Evolutionary conservation across 2,113 vertebrate genomes (phyloP).

Genomic region (Coryphaenoides rupestris): DNA sequence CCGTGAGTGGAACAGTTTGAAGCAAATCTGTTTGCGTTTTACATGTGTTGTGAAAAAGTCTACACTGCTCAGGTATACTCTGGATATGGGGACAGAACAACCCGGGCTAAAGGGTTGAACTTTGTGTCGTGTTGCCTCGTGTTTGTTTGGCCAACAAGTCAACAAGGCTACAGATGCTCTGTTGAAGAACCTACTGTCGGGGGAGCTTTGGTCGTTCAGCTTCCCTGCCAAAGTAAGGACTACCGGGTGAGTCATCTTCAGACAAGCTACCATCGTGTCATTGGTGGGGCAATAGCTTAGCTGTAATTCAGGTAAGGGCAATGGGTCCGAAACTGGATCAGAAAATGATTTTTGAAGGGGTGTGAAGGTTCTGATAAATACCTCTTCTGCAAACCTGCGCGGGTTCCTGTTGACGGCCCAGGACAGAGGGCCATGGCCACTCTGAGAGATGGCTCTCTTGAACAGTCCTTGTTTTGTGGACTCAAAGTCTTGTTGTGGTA

Average conservation of each 20-base stretch:
- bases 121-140: too few species aligned
- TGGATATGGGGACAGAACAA: too few species aligned
- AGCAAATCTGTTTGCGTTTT: too few species aligned
- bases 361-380: constrained; percentile 31
- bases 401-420: constrained; percentile 86
- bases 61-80: too few species aligned
- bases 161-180: too few species aligned
- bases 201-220: constrained; percentile 43
- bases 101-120: too few species aligned
- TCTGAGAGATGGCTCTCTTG: constrained; percentile 90
- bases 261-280: constrained; percentile 74
- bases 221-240: constrained; percentile 76
- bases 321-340: background rate
- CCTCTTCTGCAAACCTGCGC: constrained; percentile 74
- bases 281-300: constrained; percentile 70
- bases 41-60: too few species aligned
- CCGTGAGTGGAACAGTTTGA: too few species aligned
- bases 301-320: background rate
- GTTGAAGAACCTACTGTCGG: constrained; percentile 58
- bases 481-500: constrained; percentile 71
- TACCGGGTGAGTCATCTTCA: constrained; percentile 73
- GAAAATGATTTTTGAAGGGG: background rate
- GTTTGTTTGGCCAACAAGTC: too few species aligned
- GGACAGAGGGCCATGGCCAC: constrained; percentile 78
- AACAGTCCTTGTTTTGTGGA: constrained; percentile 86